Conservation (phyloP, 2,888 invertebrate species). For the Lasioglossum zephyrum region DNA sequence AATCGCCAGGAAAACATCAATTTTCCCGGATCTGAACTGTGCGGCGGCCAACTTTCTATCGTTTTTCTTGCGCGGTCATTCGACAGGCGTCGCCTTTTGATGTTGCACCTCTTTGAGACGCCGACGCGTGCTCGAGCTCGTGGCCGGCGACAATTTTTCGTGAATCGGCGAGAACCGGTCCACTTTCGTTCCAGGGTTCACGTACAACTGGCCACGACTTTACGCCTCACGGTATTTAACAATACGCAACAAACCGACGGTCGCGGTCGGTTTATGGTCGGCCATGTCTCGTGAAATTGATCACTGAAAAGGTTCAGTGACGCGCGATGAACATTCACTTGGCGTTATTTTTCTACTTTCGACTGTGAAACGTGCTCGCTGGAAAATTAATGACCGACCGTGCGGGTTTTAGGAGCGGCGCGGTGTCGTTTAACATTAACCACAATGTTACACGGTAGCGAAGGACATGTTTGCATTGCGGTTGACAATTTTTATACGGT, state of each 20-base stretch:
- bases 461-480: background rate
- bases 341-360: background rate
- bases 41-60: background rate
- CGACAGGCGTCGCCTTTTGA: slow-evolving; percentile 21
- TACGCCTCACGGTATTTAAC: background rate
- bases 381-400: background rate
- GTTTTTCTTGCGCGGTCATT: background rate
- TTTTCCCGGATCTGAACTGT: slow-evolving; percentile 41
- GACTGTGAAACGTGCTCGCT: background rate
- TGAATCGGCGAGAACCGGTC: slow-evolving; percentile 3
- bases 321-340: background rate
- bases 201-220: background rate
- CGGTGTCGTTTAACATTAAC: background rate
- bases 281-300: background rate
- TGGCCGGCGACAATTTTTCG: slow-evolving; percentile 30
- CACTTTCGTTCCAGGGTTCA: slow-evolving; percentile 13
- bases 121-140: slow-evolving; percentile 41
- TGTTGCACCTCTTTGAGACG: slow-evolving; percentile 25
- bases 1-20: slow-evolving; percentile 49
- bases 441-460: background rate
- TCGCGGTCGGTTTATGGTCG: background rate
- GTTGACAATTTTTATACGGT: background rate
- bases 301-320: background rate
- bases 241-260: background rate
- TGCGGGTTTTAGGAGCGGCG: background rate